Conservation (phyloP, 1,140 invertebrate species). For the Nasonia vitripennis region DNA sequence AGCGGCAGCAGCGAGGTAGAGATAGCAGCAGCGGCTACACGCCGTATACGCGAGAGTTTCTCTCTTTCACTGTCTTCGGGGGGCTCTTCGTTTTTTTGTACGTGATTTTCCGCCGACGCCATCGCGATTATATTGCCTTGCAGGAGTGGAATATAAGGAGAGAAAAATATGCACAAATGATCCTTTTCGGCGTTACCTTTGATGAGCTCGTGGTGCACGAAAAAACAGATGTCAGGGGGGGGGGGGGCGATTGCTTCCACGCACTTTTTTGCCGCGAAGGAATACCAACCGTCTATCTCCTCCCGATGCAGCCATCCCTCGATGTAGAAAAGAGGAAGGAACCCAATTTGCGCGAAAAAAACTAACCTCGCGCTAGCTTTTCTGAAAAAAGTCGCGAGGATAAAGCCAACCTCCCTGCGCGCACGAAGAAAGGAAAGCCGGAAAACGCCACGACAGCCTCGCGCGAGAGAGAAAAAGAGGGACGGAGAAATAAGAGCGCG, state of each 20-base stretch:
- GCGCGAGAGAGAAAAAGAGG: neutral
- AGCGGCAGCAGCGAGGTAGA: neutral
- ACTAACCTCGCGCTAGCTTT: neutral
- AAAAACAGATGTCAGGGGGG: neutral
- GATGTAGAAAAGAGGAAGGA: neutral
- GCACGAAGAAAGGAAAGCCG: slow-evolving; percentile 17
- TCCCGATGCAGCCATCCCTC: neutral
- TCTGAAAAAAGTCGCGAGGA: slow-evolving; percentile 17
- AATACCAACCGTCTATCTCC: no score
- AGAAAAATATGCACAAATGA: slow-evolving; percentile 13
- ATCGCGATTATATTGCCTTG: slow-evolving; percentile 1
- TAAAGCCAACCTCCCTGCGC: neutral
- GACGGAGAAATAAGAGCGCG: slow-evolving; percentile 24
- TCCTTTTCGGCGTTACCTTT: neutral
- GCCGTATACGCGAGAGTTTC: neutral
- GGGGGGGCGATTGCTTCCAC: neutral
- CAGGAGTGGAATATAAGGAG: slow-evolving; percentile 35
- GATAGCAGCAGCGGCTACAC: neutral
- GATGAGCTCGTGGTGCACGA: neutral
- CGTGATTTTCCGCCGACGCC: slow-evolving; percentile 45
- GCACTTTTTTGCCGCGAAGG: no score
- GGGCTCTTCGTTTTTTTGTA: neutral
- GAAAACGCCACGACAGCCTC: slow-evolving; percentile 9
- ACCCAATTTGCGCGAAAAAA: neutral
- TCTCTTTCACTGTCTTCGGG: neutral